phyloP scores from a whole-genome alignment of 2,113 vertebrate species.

The Callipepla squamata region DNA sequence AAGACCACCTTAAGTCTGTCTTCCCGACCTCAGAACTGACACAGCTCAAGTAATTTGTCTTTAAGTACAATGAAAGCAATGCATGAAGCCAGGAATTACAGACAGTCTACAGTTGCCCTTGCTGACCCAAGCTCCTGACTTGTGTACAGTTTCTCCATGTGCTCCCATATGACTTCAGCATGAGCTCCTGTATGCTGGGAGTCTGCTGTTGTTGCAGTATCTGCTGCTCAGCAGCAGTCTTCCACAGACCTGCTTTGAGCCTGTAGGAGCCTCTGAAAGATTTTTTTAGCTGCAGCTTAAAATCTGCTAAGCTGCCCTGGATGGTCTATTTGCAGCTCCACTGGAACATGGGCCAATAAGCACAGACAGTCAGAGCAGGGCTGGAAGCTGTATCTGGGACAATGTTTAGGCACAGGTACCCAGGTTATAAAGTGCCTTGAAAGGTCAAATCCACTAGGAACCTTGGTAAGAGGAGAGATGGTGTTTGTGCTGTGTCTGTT shows the following conservation, averaged over 20 bases:
- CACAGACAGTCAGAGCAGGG: background rate
- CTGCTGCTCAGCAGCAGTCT: background rate
- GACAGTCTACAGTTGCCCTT: background rate
- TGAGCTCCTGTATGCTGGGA: fast-evolving
- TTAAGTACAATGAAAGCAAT: background rate
- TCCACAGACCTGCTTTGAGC: background rate
- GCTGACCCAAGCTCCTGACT: background rate
- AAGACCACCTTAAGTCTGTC: background rate
- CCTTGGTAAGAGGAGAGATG: background rate
- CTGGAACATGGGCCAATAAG: background rate
- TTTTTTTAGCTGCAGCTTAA: background rate
- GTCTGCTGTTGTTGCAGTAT: background rate
- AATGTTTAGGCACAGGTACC: background rate
- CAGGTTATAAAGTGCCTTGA: background rate
- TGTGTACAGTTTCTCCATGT: background rate
- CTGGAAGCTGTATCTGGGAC: background rate
- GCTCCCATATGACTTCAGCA: background rate
- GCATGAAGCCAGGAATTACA: background rate
- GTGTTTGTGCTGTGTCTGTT: background rate
- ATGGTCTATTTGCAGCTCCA: background rate
- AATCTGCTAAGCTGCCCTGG: background rate
- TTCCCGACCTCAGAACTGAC: background rate
- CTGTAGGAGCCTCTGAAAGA: background rate
- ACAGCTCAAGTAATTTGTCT: background rate
- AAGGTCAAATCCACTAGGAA: background rate